phyloP scores from a whole-genome alignment of 1,140 invertebrate species.

The Lasioglossum albipes region DNA sequence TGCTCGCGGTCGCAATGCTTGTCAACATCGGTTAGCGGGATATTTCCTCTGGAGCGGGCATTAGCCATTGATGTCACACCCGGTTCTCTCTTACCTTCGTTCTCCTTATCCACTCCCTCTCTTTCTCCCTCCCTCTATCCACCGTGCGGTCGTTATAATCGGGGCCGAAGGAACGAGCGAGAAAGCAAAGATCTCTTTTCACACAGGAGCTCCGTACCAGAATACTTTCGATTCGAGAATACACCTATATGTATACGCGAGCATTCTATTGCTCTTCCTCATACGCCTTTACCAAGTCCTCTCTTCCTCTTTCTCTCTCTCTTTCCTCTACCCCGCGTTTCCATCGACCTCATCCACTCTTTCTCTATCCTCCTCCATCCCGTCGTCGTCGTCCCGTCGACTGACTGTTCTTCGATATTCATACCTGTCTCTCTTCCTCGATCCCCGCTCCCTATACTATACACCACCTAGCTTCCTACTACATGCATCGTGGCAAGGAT shows the following conservation, averaged over 20 bases:
- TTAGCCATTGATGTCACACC: conserved; percentile 75
- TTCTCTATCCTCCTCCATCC: conserved; percentile 1
- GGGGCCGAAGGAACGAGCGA: conserved; percentile 31
- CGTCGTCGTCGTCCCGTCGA: conserved; percentile 14
- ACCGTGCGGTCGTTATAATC: conserved; percentile 27
- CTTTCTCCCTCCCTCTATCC: conserved; percentile 5
- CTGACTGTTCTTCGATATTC: neutral
- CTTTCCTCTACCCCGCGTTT: neutral
- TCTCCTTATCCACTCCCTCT: too few species aligned
- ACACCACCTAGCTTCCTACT: conserved; percentile 30
- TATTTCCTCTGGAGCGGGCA: conserved; percentile 75
- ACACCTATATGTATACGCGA: conserved; percentile 21
- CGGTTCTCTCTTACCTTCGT: conserved; percentile 39
- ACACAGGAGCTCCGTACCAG: conserved; percentile 31
- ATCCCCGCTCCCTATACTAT: neutral
- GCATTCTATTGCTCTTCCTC: neutral
- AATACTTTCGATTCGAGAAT: conserved; percentile 56
- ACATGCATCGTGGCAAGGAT: conserved; percentile 27
- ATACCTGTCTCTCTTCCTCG: neutral
- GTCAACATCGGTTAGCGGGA: conserved; percentile 77
- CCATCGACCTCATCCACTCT: neutral
- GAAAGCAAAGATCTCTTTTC: conserved; percentile 55
- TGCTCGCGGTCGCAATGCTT: conserved; percentile 71
- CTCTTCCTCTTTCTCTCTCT: neutral
- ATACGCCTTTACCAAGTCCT: neutral